phyloP scores from a whole-genome alignment of 1,140 invertebrate genomes.

The Drosophila subpulchrella region DNA sequence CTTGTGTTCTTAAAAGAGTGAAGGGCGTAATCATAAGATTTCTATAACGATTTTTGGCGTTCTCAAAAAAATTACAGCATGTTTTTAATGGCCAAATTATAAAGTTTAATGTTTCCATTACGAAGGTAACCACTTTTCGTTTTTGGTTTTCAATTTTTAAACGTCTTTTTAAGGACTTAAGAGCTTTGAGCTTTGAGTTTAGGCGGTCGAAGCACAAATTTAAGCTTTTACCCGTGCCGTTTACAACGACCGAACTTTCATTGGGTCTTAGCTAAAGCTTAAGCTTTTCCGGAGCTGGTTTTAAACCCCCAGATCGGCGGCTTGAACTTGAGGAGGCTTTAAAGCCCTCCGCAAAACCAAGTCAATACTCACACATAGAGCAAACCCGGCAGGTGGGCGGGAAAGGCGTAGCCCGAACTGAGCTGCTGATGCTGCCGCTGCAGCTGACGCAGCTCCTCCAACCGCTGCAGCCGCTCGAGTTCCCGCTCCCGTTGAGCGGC shows the following conservation, averaged over 20 bases:
- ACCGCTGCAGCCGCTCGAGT: slow-evolving; percentile 23
- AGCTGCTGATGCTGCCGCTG: slow-evolving; percentile 66
- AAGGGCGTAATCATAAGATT: too few species aligned
- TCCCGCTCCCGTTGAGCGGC: slow-evolving; percentile 50
- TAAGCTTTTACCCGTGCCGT: not conserved
- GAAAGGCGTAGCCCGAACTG: slow-evolving; percentile 65
- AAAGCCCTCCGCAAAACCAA: not conserved
- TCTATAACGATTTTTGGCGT: too few species aligned
- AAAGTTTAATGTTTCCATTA: too few species aligned
- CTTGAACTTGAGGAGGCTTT: not conserved
- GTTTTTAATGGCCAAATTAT: too few species aligned
- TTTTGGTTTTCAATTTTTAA: too few species aligned
- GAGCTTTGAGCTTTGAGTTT: not conserved
- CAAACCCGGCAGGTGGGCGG: slow-evolving; percentile 37
- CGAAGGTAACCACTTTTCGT: too few species aligned
- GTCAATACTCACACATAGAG: slow-evolving; percentile 55
- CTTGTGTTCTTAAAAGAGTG: too few species aligned
- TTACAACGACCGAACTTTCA: not conserved
- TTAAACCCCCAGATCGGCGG: not conserved
- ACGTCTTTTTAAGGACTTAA: not conserved
- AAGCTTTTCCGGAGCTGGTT: not conserved
- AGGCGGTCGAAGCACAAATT: not conserved
- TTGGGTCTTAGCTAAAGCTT: not conserved
- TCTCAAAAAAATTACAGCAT: too few species aligned
- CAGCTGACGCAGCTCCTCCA: slow-evolving; percentile 48